Evolutionary conservation across 2,888 invertebrate genomes (phyloP).

Genomic region (Tenthredo distinguenda): DNA sequence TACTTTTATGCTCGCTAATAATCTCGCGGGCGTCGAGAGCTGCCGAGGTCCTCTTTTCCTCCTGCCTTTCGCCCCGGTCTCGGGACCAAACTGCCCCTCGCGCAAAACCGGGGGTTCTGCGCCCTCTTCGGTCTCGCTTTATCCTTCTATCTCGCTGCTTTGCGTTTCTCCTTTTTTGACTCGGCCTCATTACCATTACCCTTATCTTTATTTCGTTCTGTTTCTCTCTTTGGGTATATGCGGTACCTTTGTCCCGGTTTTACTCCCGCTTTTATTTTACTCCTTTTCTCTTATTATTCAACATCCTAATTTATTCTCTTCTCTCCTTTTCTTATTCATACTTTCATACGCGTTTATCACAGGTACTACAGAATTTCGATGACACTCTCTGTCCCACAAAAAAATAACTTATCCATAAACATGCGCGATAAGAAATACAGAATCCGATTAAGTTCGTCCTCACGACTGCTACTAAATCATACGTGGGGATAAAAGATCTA

Average conservation of each 20-base stretch:
- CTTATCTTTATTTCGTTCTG: conserved; percentile 36
- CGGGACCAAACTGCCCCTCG: not conserved
- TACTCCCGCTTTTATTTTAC: conserved; percentile 9
- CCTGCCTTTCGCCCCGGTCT: not conserved
- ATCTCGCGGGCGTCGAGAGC: conserved; percentile 23
- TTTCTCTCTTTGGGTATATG: not conserved
- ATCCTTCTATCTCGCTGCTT: not conserved
- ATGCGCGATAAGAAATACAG: not conserved
- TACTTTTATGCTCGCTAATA: conserved; percentile 22
- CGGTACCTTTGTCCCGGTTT: not conserved
- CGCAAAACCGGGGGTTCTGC: not conserved
- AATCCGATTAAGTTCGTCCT: not conserved
- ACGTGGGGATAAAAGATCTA: not conserved
- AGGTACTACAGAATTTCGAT: not conserved
- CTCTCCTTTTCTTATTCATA: not conserved
- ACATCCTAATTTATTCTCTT: not conserved
- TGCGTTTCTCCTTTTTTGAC: not conserved
- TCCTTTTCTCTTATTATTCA: conserved; percentile 14
- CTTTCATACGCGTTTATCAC: not conserved
- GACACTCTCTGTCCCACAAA: not conserved
- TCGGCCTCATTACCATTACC: conserved; percentile 26
- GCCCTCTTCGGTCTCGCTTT: not conserved
- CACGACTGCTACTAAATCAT: not conserved
- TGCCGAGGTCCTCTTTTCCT: not conserved
- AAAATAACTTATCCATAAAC: not conserved